Base-by-base conservation (phyloP, 1,140 invertebrate genomes). In the Caenorhabditis latens region DNA sequence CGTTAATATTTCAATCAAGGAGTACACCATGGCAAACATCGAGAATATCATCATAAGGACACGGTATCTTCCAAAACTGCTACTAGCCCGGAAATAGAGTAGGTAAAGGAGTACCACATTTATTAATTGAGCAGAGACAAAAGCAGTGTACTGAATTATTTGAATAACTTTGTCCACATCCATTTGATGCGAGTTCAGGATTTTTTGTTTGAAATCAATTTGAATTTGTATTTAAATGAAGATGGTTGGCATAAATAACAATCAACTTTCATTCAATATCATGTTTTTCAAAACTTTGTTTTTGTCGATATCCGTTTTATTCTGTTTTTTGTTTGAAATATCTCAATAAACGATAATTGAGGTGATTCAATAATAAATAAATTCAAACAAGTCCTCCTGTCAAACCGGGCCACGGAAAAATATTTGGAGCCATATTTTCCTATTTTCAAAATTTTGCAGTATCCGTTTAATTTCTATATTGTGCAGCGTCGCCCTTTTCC, bases 31-130 rank as follows among this genome's bases (percentile, higher is more conserved):
- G 1, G 40, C 65, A 46, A 71, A 71, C 43, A 71, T 71, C 6
- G 65, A 71, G 14, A 71, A 71, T 4, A 24, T 40, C 46, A 71
- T 71, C 65, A 71, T 71, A 0, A 71, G 65, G 19, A 71, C 40
- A 16, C 65, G 65, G 42, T 71, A 71, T 4, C 42, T 13, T 46
- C 65, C 65, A 46, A 71, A 46, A 19, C 19, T 71, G 4, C 19
- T 71, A 16, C 19, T 71, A 6, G 65, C 65, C 16, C 19, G 40
- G n/a, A 32, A 71, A 19, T 0, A 71, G 4, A 71, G 42, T 43
- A 71, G 24, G 14, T 71, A 71, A 5, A 71, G n/a, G 19, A 71
- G 65, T 19, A 71, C 40, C 7, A 19, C 2, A 43, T 71, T 71
- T 7, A 71, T 71, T 4, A 71, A 32, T 19, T 71, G 65, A 19